phyloP scores from a whole-genome alignment of 2,888 invertebrate species.

The Plebejus anna region DNA sequence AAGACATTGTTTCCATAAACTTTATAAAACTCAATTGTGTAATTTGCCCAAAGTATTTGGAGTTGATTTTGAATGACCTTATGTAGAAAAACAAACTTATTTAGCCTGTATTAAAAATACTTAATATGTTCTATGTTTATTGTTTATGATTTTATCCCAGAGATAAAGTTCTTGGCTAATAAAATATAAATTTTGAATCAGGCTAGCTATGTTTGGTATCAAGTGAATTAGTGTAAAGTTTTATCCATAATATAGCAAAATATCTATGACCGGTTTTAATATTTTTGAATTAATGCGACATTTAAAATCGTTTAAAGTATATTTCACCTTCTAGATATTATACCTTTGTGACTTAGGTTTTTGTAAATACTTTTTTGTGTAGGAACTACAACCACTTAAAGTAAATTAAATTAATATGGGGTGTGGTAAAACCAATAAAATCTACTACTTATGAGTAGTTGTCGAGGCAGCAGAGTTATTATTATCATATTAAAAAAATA shows the following conservation, averaged over 20 bases:
- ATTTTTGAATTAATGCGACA: neutral
- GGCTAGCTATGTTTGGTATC: neutral
- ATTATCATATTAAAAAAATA: too few relatives aligned
- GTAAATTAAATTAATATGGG: neutral
- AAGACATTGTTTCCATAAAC: too few relatives aligned
- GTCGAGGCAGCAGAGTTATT: too few relatives aligned
- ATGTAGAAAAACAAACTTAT: neutral
- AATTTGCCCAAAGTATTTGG: neutral
- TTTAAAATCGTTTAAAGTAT: neutral
- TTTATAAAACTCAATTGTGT: neutral
- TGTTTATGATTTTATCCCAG: too few relatives aligned
- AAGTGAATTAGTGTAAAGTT: constrained; percentile 7
- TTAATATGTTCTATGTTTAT: neutral
- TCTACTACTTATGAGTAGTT: neutral
- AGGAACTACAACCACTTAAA: constrained; percentile 21
- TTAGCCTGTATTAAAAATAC: neutral
- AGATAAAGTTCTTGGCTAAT: neutral
- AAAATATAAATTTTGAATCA: neutral
- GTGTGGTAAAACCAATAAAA: neutral
- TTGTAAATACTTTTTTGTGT: constrained; percentile 11
- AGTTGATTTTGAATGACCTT: neutral
- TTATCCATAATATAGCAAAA: neutral
- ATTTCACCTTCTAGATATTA: neutral
- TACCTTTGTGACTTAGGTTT: neutral
- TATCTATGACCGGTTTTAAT: neutral